Percentiles rank a stretch among this genome's conserved stretches.
Conservation (phyloP, 2,888 invertebrate species). For the Cataglyphis albicans region DNA sequence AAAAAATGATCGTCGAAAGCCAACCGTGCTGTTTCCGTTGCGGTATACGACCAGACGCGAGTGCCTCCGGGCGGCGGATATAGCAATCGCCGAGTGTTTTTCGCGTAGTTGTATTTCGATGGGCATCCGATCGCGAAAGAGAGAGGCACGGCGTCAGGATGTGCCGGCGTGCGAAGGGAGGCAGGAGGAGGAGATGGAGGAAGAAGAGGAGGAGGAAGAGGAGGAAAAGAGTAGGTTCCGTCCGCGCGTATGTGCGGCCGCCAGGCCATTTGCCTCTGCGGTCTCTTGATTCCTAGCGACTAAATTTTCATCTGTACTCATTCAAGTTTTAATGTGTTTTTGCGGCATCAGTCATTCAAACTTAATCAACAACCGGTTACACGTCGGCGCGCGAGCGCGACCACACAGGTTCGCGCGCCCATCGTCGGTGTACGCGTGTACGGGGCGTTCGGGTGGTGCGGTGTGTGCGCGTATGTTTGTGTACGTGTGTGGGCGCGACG, state of each 20-base stretch:
- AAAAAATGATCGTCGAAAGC: constrained; percentile 69
- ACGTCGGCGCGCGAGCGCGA: constrained; percentile 67
- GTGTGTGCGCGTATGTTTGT: neutral
- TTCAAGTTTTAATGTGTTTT: constrained; percentile 86
- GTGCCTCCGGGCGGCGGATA: constrained; percentile 71
- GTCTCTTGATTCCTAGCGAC: constrained; percentile 85
- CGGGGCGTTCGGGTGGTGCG: constrained; percentile 49
- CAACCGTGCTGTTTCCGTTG: constrained; percentile 74
- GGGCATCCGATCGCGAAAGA: constrained; percentile 75
- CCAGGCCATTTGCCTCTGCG: constrained; percentile 85
- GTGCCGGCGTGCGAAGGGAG: constrained; percentile 35
- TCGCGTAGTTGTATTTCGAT: constrained; percentile 81
- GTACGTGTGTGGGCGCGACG: constrained; percentile 73
- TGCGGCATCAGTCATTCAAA: constrained; percentile 86
- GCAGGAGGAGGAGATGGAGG: constrained; percentile 36
- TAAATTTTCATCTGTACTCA: constrained; percentile 86
- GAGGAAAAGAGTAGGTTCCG: constrained; percentile 63
- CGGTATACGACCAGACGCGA: constrained; percentile 74
- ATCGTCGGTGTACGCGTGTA: constrained; percentile 65
- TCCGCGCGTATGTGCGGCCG: constrained; percentile 78
- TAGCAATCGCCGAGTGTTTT: constrained; percentile 79
- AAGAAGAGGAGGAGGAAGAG: constrained; percentile 45
- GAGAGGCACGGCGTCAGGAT: constrained; percentile 53
- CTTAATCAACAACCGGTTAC: constrained; percentile 85
- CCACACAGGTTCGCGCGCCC: constrained; percentile 50